Conservation (phyloP, 2,797 vertebrate genomes). For the Acanthis flammea region DNA sequence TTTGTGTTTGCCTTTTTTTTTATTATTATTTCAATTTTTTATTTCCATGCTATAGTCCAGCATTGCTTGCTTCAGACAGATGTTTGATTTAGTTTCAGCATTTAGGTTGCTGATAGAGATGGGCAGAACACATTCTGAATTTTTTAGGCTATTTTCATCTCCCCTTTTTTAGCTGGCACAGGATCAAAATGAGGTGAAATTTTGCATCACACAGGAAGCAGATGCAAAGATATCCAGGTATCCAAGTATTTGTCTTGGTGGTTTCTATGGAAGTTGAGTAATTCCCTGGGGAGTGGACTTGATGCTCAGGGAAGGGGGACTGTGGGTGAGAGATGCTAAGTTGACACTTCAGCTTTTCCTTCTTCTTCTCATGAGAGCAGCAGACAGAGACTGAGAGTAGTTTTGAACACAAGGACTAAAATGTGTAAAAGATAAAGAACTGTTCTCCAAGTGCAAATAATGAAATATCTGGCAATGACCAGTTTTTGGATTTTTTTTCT, state of each 20-base stretch:
- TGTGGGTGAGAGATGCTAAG: background rate
- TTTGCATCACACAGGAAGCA: background rate
- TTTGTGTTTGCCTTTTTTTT: background rate
- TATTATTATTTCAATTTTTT: background rate
- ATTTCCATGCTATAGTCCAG: background rate
- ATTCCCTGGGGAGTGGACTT: background rate
- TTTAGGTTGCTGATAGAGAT: background rate
- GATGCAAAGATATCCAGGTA: background rate
- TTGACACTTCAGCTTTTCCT: background rate
- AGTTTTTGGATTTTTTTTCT: background rate
- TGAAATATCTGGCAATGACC: background rate
- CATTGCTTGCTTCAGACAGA: background rate
- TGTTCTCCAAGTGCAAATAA: background rate
- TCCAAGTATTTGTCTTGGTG: background rate
- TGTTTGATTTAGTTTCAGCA: background rate
- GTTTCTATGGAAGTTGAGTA: background rate
- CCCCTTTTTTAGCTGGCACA: background rate
- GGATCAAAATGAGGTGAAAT: background rate
- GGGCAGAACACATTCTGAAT: background rate
- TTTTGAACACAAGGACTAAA: background rate
- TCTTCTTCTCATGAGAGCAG: background rate
- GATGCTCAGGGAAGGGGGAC: background rate
- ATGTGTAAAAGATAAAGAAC: background rate
- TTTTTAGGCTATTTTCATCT: background rate
- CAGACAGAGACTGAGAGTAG: background rate